Conservation (phyloP, 2,888 invertebrate species). For the Junonia oenone region DNA sequence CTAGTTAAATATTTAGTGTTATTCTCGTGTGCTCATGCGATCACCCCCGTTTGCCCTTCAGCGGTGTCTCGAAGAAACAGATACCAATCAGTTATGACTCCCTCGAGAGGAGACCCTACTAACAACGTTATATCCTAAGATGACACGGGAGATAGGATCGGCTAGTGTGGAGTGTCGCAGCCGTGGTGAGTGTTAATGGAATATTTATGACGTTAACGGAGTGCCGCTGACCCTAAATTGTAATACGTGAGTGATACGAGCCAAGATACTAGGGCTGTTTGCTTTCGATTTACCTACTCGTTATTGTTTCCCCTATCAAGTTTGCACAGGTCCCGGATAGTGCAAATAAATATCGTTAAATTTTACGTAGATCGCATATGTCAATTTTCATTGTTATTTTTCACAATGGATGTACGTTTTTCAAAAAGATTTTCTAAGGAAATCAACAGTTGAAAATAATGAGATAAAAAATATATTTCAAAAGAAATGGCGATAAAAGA, state of each 20-base stretch:
- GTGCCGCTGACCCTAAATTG: conserved; percentile 22
- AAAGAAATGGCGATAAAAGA: conserved; percentile 15
- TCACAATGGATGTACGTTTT: too few species aligned
- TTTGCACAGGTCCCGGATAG: too few species aligned
- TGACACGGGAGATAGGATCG: conserved; percentile 39
- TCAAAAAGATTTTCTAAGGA: conserved; percentile 1
- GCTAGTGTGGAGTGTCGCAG: conserved; percentile 39
- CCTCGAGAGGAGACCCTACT: conserved; percentile 36
- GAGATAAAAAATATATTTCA: conserved; percentile 7
- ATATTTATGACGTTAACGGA: conserved; percentile 40
- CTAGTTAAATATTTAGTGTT: neutral
- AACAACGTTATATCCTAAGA: conserved; percentile 41
- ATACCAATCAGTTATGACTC: conserved; percentile 37
- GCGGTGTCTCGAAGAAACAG: conserved; percentile 17
- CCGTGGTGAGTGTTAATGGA: conserved; percentile 37
- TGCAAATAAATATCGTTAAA: too few species aligned
- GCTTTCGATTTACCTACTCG: conserved; percentile 1
- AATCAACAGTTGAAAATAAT: neutral
- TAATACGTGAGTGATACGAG: neutral
- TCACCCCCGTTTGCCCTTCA: conserved; percentile 7
- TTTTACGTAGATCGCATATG: too few species aligned
- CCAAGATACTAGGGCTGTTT: neutral
- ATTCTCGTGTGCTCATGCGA: neutral
- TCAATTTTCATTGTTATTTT: too few species aligned
- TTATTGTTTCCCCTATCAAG: neutral